Evolutionary conservation across 2,113 vertebrate species (phyloP).

Genomic region (Ia io): DNA sequence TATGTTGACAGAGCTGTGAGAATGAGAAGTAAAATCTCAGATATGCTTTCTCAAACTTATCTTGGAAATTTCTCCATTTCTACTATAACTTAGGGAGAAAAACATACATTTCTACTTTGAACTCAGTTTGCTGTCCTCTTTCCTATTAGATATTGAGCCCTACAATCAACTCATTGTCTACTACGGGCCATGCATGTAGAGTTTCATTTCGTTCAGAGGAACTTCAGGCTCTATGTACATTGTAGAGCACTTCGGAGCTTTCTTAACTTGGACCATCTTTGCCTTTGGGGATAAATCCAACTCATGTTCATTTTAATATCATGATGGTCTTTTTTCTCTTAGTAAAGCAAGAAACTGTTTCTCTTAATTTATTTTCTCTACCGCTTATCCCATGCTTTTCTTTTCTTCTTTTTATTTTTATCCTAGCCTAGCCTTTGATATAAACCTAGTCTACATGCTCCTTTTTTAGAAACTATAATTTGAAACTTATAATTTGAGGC

Average conservation of each 20-base stretch:
- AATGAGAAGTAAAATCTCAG: background rate
- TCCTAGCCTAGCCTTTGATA: background rate
- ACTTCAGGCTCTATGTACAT: background rate
- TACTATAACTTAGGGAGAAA: background rate
- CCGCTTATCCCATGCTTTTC: background rate
- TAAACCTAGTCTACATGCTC: background rate
- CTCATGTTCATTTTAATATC: background rate
- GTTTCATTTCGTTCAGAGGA: background rate
- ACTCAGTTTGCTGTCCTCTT: background rate
- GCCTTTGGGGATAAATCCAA: background rate
- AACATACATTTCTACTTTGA: background rate
- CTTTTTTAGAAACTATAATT: background rate
- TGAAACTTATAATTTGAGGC: background rate
- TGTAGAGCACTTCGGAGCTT: background rate
- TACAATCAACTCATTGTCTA: background rate
- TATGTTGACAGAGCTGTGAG: background rate
- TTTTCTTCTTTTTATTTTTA: background rate
- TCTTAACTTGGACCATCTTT: background rate
- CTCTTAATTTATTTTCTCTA: background rate
- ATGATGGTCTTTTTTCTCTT: background rate
- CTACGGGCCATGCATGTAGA: too few species aligned
- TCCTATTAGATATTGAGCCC: background rate
- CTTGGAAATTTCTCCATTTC: background rate
- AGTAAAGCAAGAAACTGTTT: background rate
- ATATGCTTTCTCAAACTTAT: background rate